Conservation (phyloP, 2,113 vertebrate species). For the Stigmatopora argus region DNA sequence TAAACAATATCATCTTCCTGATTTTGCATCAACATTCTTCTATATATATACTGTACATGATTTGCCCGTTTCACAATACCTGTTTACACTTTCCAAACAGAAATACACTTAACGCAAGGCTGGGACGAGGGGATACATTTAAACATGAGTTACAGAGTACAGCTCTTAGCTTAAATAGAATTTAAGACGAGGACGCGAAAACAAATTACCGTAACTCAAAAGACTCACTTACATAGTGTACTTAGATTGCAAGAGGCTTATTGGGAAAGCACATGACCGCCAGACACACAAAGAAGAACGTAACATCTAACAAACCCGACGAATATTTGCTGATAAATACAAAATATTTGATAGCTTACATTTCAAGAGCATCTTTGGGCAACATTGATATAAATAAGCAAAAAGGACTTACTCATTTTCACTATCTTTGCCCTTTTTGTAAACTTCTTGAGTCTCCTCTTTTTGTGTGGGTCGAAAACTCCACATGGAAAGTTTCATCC, state of each 20-base stretch:
- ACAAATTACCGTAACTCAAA: not conserved
- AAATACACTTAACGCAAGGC: conserved; percentile 30
- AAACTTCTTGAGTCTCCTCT: conserved; percentile 5
- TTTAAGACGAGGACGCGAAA: not conserved
- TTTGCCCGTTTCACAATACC: conserved; percentile 12
- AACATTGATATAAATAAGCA: conserved; percentile 18
- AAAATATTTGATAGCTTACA: conserved; percentile 49
- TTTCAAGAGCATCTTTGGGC: conserved; percentile 20
- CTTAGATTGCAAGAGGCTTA: conserved; percentile 24
- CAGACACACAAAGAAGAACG: conserved; percentile 12
- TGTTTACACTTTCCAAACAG: conserved; percentile 14
- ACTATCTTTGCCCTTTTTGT: conserved; percentile 20
- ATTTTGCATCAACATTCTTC: conserved; percentile 1
- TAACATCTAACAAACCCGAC: not conserved
- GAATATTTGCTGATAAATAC: conserved; percentile 26
- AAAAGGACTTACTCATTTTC: not conserved
- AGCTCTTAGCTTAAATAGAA: conserved; percentile 7
- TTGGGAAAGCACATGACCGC: conserved; percentile 28
- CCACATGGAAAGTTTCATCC: conserved; percentile 11
- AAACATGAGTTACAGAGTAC: not conserved
- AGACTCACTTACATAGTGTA: conserved; percentile 14
- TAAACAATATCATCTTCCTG: not conserved
- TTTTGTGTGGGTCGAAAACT: conserved; percentile 24
- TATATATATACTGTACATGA: not conserved
- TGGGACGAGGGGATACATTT: conserved; percentile 11